These are phyloP conservation scores for Sander vitreus DNA, from an alignment of 2,113 vertebrate genomes.

Conservation along the genomic window DNA sequence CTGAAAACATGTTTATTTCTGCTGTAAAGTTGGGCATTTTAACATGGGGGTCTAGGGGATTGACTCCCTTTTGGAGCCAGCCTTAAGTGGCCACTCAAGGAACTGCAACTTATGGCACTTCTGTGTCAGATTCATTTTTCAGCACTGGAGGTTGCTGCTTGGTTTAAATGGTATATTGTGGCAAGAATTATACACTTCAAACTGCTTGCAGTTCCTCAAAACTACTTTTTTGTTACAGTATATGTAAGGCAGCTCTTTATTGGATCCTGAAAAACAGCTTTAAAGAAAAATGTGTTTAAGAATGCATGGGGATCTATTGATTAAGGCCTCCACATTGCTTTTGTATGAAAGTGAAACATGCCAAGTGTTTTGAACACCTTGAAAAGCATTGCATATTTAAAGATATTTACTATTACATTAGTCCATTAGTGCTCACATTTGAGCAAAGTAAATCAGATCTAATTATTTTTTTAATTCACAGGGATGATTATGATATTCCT, in stretches of 20 bases:
- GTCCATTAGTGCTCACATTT: constrained; percentile 22
- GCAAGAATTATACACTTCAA: not conserved
- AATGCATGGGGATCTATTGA: constrained; percentile 42
- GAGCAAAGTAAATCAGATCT: constrained; percentile 43
- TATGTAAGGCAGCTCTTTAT: not conserved
- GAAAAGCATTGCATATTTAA: constrained; percentile 17
- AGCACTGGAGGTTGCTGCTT: too few relatives aligned
- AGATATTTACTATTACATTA: constrained; percentile 19
- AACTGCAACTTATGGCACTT: too few relatives aligned
- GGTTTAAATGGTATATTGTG: not conserved
- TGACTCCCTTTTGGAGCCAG: too few relatives aligned
- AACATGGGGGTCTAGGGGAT: too few relatives aligned
- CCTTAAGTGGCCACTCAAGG: too few relatives aligned
- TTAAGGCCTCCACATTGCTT: constrained; percentile 3
- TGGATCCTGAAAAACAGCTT: not conserved
- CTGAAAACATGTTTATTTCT: too few relatives aligned
- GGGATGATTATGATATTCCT: constrained; percentile 66
- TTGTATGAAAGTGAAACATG: constrained; percentile 20
- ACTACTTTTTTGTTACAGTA: not conserved
- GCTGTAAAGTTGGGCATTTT: too few relatives aligned
- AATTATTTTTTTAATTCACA: constrained; percentile 59
- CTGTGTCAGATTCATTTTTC: too few relatives aligned
- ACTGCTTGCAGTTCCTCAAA: constrained; percentile 1
- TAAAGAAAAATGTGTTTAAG: constrained; percentile 1
- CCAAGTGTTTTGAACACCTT: constrained; percentile 19